Base-by-base conservation (phyloP, 1,140 invertebrate species). In the Leptinotarsa defecta region DNA sequence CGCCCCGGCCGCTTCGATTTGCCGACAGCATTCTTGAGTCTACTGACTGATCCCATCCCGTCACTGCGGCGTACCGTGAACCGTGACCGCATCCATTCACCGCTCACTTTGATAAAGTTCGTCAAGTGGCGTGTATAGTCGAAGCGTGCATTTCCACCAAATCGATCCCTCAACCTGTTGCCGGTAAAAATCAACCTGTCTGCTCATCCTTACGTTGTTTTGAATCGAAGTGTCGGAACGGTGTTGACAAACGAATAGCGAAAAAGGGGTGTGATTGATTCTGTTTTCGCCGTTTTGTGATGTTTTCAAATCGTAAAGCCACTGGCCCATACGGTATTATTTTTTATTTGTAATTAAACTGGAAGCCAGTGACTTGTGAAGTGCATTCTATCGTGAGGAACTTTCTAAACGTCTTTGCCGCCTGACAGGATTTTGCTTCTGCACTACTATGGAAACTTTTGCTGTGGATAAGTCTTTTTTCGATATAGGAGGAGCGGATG, bases 401-500 rank as follows among this genome's bases (percentile, higher is more conserved):
- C 20, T 49, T 70, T 52, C 15, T 65, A 17, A 19, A 65, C 64
- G 64, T 17, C 20, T 65, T 5, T 65, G 1, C 13, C 11, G 64
- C 34, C 34, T 43, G 34, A 43, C 34, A 24, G 20, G 20, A n/a
- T 65, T n/a, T 65, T 65, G 27, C 48, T 70, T 70, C n/a, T n/a
- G n/a, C 61, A 57, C 71, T 68, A 52, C 62, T 73, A 82, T 82
- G 81, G 81, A 82, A 70, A 81, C 80, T 13, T 82, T 82, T 70
- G 81, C 78, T 22, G 80, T 81, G 76, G 80, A 82, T 78, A 81
- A 81, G 65, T 78, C 79, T 22, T 81, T 81, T 68, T 81, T 77
- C 69, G 79, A 81, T 86, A 89, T 90, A 84, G 87, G 85, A 74
- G 88, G 87, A 73, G 89, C 90, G 81, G 92, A 93, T 86, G 82